These are phyloP conservation scores for Delphinapterus leucas DNA, from an alignment of 2,113 vertebrate genomes.

Conservation along the genomic window DNA sequence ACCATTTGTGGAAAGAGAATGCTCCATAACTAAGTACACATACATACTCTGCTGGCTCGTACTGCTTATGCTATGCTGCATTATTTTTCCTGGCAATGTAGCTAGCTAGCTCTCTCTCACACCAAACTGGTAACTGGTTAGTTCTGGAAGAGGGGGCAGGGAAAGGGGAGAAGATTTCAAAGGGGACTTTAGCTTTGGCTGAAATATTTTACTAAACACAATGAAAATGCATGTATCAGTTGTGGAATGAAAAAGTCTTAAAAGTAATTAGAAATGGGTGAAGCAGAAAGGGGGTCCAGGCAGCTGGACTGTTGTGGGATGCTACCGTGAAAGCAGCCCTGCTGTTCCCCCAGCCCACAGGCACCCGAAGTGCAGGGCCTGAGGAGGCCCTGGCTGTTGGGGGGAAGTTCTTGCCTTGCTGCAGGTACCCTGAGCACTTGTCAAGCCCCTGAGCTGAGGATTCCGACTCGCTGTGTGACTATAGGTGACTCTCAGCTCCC, in stretches of 20 bases:
- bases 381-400: not conserved
- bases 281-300: not conserved
- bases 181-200: not conserved
- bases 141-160: not conserved
- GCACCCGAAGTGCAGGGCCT: not conserved
- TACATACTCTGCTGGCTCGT: not conserved
- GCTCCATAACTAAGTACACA: not conserved
- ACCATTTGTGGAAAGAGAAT: not conserved
- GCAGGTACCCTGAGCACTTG: not conserved
- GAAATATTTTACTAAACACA: not conserved
- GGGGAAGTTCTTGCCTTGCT: not conserved
- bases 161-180: not conserved
- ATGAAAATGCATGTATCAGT: not conserved
- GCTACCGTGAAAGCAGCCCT: fast-evolving
- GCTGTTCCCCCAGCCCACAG: not conserved
- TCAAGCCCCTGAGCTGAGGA: not conserved
- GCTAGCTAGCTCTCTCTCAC: not conserved
- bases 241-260: not conserved
- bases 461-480: not conserved
- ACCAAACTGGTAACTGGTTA: not conserved
- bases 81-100: not conserved
- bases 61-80: not conserved
- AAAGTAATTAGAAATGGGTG: not conserved
- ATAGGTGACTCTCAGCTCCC: not conserved
- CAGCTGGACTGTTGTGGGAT: not conserved